phyloP scores from a whole-genome alignment of 1,140 invertebrate genomes.

The Caenorhabditis tropicalis region DNA sequence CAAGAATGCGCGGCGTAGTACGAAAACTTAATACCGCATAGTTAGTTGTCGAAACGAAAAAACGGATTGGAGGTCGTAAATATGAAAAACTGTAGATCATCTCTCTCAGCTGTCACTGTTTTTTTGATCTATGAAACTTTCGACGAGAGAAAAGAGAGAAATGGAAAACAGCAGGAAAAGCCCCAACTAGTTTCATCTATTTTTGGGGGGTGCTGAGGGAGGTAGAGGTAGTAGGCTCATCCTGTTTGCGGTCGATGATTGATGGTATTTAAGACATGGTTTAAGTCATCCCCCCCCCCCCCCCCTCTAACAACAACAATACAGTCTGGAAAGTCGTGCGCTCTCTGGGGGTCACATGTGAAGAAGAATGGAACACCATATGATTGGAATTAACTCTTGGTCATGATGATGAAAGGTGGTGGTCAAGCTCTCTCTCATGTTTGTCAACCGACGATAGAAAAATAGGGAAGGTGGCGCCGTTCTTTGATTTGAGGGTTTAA shows the following conservation, averaged over 20 bases:
- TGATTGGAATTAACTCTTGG: conserved; percentile 1
- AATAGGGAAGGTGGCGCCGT: too few species aligned
- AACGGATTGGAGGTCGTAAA: background rate
- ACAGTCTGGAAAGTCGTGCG: too few species aligned
- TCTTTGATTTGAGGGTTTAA: too few species aligned
- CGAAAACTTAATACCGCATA: too few species aligned
- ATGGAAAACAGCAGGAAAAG: background rate
- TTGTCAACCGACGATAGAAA: background rate
- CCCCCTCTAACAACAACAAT: too few species aligned
- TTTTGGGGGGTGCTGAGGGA: background rate
- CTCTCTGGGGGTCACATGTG: background rate
- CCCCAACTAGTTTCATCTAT: conserved; percentile 1
- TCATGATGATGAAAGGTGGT: background rate
- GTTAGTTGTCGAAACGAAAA: too few species aligned
- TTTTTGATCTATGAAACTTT: conserved; percentile 36
- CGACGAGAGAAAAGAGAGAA: background rate
- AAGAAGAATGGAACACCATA: background rate
- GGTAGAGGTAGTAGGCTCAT: background rate
- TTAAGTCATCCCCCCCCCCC: too few species aligned
- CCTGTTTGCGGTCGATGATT: background rate
- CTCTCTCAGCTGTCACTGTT: conserved; percentile 10
- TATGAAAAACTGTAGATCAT: conserved; percentile 35
- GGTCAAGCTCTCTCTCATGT: background rate
- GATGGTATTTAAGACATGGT: background rate
- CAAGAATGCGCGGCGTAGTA: too few species aligned